These are phyloP conservation scores for Crambe crambe DNA, from an alignment of 37 sponge, comb jelly and placozoan genomes.

Conservation along the genomic window DNA sequence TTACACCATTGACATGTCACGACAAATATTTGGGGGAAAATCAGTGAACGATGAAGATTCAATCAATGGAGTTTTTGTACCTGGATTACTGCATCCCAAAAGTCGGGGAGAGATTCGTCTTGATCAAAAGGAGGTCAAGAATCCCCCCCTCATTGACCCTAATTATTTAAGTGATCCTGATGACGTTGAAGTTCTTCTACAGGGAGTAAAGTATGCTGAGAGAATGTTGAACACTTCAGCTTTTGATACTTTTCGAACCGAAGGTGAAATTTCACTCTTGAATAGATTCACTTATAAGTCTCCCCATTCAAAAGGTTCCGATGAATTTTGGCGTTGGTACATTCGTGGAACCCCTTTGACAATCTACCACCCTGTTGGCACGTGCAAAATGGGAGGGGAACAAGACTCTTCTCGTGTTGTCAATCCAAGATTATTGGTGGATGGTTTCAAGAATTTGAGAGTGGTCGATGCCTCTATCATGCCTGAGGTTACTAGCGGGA, in stretches of 20 bases:
- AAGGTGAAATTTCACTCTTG: background rate
- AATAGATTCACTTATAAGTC: background rate
- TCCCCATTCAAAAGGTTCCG: conserved; percentile 36
- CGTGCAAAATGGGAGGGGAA: conserved; percentile 80
- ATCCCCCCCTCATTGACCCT: conserved; percentile 62
- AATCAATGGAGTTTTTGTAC: conserved; percentile 14
- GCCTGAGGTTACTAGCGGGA: conserved; percentile 73
- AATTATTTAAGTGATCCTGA: conserved; percentile 63
- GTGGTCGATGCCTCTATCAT: conserved; percentile 93
- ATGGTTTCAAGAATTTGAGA: conserved; percentile 62
- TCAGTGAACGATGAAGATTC: background rate
- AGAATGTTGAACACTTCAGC: conserved; percentile 53
- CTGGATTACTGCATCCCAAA: conserved; percentile 61
- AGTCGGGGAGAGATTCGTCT: conserved; percentile 69
- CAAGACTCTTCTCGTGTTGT: conserved; percentile 76
- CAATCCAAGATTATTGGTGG: conserved; percentile 66
- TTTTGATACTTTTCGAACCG: conserved; percentile 10
- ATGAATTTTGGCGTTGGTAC: conserved; percentile 71
- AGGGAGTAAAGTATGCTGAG: conserved; percentile 55
- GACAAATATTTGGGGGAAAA: conserved; percentile 38
- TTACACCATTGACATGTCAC: background rate
- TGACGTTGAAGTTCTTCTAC: conserved; percentile 61
- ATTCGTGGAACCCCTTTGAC: conserved; percentile 52
- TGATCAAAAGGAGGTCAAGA: conserved; percentile 28
- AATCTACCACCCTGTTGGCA: conserved; percentile 70